Evolutionary conservation across 2,797 vertebrate species (phyloP), one percentile per base, ranked within the genome.

Genomic region (Xenentodon cancila): DNA sequence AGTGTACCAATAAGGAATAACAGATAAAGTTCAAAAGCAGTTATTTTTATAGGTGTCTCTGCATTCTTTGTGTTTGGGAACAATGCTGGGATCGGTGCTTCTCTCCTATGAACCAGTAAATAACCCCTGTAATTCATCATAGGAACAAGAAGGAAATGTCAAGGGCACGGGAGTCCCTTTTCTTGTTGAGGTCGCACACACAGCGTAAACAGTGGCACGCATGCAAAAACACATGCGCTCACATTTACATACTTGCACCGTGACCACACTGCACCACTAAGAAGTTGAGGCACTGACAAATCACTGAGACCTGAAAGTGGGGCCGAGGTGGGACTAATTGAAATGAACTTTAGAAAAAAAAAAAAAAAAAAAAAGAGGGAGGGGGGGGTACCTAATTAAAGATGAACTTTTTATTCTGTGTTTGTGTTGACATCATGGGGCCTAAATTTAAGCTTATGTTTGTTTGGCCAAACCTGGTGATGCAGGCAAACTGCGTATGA

Each of bases 281-380:
- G 55, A 84, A 77, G 71, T 80, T 73, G 51, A 80, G 87, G 87
- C 88, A 88, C 80, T 93, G 92, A 94, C 90, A 94, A 96, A 95
- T 94, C 88, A 88, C 90, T 75, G 82, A 85, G 93, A 92, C 82
- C 89, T 88, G 64, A 18, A 79, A 90, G 84, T 91, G 85, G 90
- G 91, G 91, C 92, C 90, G 89, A 89, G 89, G 88, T 92, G 89
- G 91, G 90, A 92, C 90, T 96, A 95, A 96, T 96, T 96, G 94
- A 95, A 93, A 94, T 96, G 95, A 96, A 97, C 94, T 97, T 96
- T 95, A 93, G 77, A 82, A 76, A 85, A 85, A 47, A n/a, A n/a
- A n/a, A n/a, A n/a, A n/a, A n/a, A n/a, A n/a, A n/a, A n/a, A n/a
- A n/a, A 42, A 59, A 44, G 15, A 8, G 56, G 25, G 12, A 16